Evolutionary conservation across 2,113 vertebrate species (phyloP).

Genomic region (Scomber scombrus): DNA sequence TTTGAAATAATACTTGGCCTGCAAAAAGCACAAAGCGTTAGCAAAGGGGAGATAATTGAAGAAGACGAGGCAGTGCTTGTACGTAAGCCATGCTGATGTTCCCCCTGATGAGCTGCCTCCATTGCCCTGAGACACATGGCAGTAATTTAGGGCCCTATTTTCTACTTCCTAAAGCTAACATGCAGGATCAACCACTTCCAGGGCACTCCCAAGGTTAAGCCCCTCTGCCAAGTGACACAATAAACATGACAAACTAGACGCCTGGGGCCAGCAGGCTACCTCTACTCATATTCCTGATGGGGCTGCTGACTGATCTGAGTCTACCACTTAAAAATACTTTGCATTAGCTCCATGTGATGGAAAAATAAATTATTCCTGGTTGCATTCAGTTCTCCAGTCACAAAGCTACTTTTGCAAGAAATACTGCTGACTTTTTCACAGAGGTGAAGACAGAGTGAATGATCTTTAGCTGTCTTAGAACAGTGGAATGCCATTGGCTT

Average conservation of each 20-base stretch:
- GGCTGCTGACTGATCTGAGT: conserved; percentile 64
- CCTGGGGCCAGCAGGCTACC: conserved; percentile 55
- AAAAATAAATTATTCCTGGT: conserved; percentile 49
- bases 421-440: conserved; percentile 35
- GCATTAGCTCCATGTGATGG: conserved; percentile 37
- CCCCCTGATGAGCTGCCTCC: conserved; percentile 80
- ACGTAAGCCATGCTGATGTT: conserved; percentile 76
- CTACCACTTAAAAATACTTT: conserved; percentile 62
- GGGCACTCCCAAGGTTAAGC: conserved; percentile 84
- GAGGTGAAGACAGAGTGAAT: conserved; percentile 61
- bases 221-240: conserved; percentile 80
- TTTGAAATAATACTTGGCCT: conserved; percentile 80
- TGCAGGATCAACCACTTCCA: conserved; percentile 82
- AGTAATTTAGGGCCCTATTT: conserved; percentile 88
- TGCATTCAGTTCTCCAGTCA: conserved; percentile 27
- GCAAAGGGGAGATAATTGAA: conserved; percentile 56
- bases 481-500: conserved; percentile 41
- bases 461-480: conserved; percentile 52
- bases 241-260: conserved; percentile 80
- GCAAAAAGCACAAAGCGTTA: conserved; percentile 65
- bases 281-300: conserved; percentile 63
- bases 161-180: conserved; percentile 86
- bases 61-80: conserved; percentile 63
- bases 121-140: conserved; percentile 87
- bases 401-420: conserved; percentile 35